phyloP scores from a whole-genome alignment of 2,113 vertebrate genomes.

The Ophthalmolycus amberensis region DNA sequence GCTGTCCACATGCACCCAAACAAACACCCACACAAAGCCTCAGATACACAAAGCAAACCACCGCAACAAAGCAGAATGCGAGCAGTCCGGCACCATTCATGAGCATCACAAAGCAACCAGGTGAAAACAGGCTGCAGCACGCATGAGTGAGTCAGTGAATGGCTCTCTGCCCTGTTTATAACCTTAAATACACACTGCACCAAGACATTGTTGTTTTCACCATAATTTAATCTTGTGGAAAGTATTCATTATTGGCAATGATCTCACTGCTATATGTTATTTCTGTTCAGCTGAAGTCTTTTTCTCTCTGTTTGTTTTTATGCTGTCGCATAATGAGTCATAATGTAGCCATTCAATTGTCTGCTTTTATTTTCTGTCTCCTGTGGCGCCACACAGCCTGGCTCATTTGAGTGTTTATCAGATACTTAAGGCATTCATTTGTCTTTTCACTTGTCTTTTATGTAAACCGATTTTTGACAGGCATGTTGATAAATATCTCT shows the following conservation, averaged over 20 bases:
- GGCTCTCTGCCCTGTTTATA: not conserved
- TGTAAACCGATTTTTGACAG: slow-evolving; percentile 2
- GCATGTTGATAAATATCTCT: not conserved
- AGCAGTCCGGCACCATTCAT: slow-evolving; percentile 43
- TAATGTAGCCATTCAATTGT: slow-evolving; percentile 6
- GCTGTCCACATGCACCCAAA: slow-evolving; percentile 32
- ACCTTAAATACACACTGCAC: slow-evolving; percentile 22
- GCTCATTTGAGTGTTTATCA: slow-evolving; percentile 27
- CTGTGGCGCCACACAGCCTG: slow-evolving; percentile 21
- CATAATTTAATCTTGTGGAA: not conserved
- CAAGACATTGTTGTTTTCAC: not conserved
- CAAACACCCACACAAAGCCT: slow-evolving; percentile 43
- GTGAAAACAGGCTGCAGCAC: slow-evolving; percentile 33
- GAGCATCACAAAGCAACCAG: slow-evolving; percentile 54
- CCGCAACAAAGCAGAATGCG: slow-evolving; percentile 45
- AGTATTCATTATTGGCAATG: not conserved
- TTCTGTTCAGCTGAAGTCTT: not conserved
- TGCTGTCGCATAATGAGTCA: slow-evolving; percentile 26
- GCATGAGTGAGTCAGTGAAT: slow-evolving; percentile 7
- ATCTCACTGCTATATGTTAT: not conserved
- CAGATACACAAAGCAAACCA: slow-evolving; percentile 59
- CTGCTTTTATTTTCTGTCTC: slow-evolving; percentile 15
- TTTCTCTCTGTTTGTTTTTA: not conserved
- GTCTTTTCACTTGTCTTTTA: slow-evolving; percentile 1
- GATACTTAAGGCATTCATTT: slow-evolving; percentile 19